Base-by-base conservation (phyloP, 2,888 invertebrate species). In the Coenonympha glycerion region DNA sequence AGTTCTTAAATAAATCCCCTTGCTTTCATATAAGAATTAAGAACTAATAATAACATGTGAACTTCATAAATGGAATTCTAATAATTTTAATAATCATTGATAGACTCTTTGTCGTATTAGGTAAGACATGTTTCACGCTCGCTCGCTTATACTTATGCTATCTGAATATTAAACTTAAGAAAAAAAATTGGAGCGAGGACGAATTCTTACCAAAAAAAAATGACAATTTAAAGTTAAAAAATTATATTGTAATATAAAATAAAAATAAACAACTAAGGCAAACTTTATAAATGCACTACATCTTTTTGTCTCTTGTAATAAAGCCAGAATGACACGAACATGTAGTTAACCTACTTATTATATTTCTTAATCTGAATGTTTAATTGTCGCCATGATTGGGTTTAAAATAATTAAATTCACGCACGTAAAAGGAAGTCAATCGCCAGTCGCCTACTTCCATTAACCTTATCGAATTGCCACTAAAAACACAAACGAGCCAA, bases 181-280 rank as follows among this genome's bases (percentile, higher is more conserved):
- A 30, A 39, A 46, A 51, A 21, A 54, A 60, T 58, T 56, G 51
- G 64, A 63, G 57, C 69, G 68, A 66, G 68, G 68, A 53, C 53
- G 51, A 55, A 61, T 54, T 62, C 52, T 63, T 53, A 52, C 46
- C 58, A 61, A 62, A 57, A 59, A 55, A 51, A 53, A n/a, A n/a
- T n/a, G n/a, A n/a, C n/a, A n/a, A n/a, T n/a, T n/a, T n/a, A n/a
- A n/a, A n/a, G n/a, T n/a, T n/a, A n/a, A n/a, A n/a, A n/a, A n/a
- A n/a, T n/a, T n/a, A n/a, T n/a, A n/a, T n/a, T n/a, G n/a, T n/a
- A n/a, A n/a, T n/a, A n/a, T n/a, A n/a, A n/a, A n/a, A n/a, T n/a
- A n/a, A n/a, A n/a, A n/a, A n/a, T n/a, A n/a, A n/a, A n/a, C n/a
- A n/a, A n/a, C n/a, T n/a, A n/a, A n/a, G n/a, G n/a, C n/a, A n/a